Evolutionary conservation across 1,140 invertebrate genomes (phyloP).

Genomic region (Contarinia nasturtii): DNA sequence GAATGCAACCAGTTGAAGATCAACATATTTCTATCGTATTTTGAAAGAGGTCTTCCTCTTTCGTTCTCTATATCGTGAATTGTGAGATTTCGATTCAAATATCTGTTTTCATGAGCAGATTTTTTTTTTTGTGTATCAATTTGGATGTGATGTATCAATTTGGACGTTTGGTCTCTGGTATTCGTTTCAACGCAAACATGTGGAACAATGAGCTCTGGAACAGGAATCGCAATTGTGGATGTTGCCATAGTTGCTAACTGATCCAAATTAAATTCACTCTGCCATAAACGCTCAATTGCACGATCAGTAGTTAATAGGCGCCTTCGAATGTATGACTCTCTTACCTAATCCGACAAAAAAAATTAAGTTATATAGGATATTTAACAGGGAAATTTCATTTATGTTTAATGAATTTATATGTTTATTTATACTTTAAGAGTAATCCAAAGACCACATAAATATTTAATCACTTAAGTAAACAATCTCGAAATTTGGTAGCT

Average conservation of each 20-base stretch:
- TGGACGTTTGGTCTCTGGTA: conserved; percentile 2
- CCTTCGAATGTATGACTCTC: conserved; percentile 52
- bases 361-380: too few species aligned
- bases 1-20: conserved; percentile 83
- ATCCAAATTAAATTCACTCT: conserved; percentile 66
- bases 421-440: too few species aligned
- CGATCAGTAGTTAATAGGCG: conserved; percentile 61
- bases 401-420: too few species aligned
- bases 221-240: conserved; percentile 6
- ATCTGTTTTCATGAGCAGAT: not conserved
- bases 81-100: conserved; percentile 28
- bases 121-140: too few species aligned
- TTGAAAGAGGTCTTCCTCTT: conserved; percentile 60
- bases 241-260: conserved; percentile 34
- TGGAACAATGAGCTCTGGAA: too few species aligned
- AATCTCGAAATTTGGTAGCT: too few species aligned
- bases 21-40: conserved; percentile 81
- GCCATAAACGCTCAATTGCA: conserved; percentile 57
- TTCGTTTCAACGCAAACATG: too few species aligned
- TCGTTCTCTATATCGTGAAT: conserved; percentile 62
- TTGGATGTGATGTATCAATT: not conserved
- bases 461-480: too few species aligned
- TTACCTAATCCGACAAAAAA: too few species aligned
- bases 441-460: too few species aligned
- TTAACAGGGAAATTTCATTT: too few species aligned